Base-by-base conservation (phyloP, 2,797 vertebrate genomes). In the Anguilla megastoma region DNA sequence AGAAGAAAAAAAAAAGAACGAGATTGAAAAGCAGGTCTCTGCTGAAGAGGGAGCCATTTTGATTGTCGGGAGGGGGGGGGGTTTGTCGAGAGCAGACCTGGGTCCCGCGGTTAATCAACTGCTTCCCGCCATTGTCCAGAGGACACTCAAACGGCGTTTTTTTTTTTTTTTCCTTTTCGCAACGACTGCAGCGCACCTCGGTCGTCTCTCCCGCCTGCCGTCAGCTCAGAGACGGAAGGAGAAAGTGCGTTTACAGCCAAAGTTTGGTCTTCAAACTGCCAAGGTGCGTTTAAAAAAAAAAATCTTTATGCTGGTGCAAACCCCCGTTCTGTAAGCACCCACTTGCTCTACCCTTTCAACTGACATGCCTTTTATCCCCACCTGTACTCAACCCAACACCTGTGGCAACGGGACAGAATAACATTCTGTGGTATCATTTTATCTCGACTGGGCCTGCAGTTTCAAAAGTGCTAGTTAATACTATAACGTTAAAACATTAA, bases 241-340 rank as follows among this genome's bases (percentile, higher is more conserved):
- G 76, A 96, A 96, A 96, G 93, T 95, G 94, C 92, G 95, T 94
- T 36, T 93, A 94, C 93, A 94, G 88, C 85, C 93, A 93, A 90
- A 93, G 90, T 95, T 95, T 95, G 93, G 94, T 95, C 93, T 95
- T 95, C 92, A 91, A 90, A 88, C 86, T 56, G 58, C 74, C 79
- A 86, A 87, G 85, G 85, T 74, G 56, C 33, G 79, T 30, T 76
- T 85, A 69, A 36, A 36, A 36, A 36, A 36, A 36, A 36, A 36
- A 36, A 36, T 41, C 5, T 87, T 50, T 60, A 45, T 24, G 24
- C 69, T 12, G n/a, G 41, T 10, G 80, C 27, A 33, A 80, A 85
- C 63, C 76, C 85, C 36, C 36, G 74, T 69, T 58, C 54, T 21
- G 2, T 24, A 33, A 24, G 54, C 14, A 36, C 30, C 14, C 74